Conservation (phyloP, 1,140 invertebrate genomes). For the Drosophila erecta region DNA sequence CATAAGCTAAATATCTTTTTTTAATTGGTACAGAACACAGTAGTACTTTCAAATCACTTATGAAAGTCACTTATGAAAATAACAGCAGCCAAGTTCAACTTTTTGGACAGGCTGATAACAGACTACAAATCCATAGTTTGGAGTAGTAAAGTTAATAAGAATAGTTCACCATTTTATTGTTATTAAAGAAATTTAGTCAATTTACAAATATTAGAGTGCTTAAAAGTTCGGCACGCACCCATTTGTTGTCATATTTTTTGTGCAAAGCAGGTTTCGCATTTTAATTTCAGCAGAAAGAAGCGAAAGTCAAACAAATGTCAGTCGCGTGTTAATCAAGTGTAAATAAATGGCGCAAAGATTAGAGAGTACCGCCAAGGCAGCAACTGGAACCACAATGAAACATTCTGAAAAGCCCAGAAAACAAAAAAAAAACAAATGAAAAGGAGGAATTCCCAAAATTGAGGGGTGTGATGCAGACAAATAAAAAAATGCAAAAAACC, state of each 20-base stretch:
- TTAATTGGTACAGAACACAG: no score
- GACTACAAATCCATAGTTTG: no score
- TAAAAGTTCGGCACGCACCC: background rate
- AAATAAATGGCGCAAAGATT: slow-evolving; percentile 85
- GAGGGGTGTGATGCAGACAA: slow-evolving; percentile 59
- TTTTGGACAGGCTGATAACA: no score
- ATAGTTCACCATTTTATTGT: no score
- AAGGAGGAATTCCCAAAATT: slow-evolving; percentile 33
- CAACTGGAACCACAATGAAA: slow-evolving; percentile 40
- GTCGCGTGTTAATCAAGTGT: slow-evolving; percentile 85
- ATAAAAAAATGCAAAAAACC: slow-evolving; percentile 20
- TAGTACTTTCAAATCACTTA: no score
- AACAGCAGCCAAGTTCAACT: no score
- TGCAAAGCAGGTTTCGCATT: slow-evolving; percentile 48
- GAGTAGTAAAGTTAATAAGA: no score
- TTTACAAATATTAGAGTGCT: slow-evolving; percentile 2
- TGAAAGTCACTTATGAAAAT: no score
- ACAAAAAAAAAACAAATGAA: slow-evolving; percentile 58
- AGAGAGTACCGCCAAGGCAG: slow-evolving; percentile 64
- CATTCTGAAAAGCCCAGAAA: slow-evolving; percentile 45
- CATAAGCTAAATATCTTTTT: no score
- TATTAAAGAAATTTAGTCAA: no score
- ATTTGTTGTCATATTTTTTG: slow-evolving; percentile 32
- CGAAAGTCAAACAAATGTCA: slow-evolving; percentile 84
- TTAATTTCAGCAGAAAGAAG: slow-evolving; percentile 67